phyloP scores from a whole-genome alignment of 2,888 invertebrate genomes.

The Chrysolina oricalcia region DNA sequence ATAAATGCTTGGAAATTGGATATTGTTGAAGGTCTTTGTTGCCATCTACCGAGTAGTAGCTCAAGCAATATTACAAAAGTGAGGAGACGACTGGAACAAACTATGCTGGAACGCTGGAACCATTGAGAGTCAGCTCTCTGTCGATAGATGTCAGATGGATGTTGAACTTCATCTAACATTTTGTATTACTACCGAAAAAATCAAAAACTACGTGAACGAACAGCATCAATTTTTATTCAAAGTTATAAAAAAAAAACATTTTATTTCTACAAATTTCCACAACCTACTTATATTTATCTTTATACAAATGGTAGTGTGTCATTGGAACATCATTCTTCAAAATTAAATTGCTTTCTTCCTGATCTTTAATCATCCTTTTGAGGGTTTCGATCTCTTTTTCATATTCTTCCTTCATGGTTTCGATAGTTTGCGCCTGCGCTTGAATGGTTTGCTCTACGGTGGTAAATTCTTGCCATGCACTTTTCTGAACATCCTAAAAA shows the following conservation, averaged over 20 bases:
- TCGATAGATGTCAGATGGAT: no score
- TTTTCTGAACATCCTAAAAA: conserved; percentile 73
- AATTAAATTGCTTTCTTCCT: conserved; percentile 69
- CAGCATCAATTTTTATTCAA: no score
- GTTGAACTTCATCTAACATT: no score
- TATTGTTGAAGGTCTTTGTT: background rate
- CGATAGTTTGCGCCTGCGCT: conserved; percentile 71
- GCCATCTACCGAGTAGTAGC: background rate
- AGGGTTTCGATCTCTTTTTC: conserved; percentile 71
- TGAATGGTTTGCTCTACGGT: conserved; percentile 73
- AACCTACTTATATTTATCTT: conserved; percentile 64
- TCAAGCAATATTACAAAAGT: background rate
- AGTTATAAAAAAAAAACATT: background rate
- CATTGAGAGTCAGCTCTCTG: no score
- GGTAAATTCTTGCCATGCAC: conserved; percentile 73
- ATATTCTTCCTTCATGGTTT: conserved; percentile 72
- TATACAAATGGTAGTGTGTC: conserved; percentile 67
- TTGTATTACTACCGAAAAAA: no score
- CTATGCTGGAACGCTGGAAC: no score
- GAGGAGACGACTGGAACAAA: no score
- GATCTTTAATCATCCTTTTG: conserved; percentile 70
- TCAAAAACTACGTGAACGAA: no score
- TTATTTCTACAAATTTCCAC: background rate
- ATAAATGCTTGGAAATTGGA: no score
- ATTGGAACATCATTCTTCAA: conserved; percentile 64